Evolutionary conservation across 2,797 vertebrate species (phyloP), one percentile per base, ranked within the genome.

Genomic region (Sebastes dallii): DNA sequence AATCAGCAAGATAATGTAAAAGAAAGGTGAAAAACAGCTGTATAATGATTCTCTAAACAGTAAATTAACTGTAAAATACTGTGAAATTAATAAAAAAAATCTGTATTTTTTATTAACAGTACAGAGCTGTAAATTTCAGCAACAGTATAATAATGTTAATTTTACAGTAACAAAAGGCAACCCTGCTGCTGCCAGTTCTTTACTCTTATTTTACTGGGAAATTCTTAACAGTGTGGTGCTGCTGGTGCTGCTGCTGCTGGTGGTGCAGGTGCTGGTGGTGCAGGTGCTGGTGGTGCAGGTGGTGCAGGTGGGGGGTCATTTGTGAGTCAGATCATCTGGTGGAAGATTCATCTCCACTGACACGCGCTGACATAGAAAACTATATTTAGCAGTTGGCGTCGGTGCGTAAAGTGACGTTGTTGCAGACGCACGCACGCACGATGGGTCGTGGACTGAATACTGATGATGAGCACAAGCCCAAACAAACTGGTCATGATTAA

Each of bases 311-410:
- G 66, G 75, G 59, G 77, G 56, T 14, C 66, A 67, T 81, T 70
- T 78, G 36, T 24, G 75, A 81, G 65, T 39, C 59, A 61, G 60
- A 86, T 88, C 76, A 74, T 70, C 80, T 76, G 82, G 79, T 42
- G 2, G 83, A 76, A 75, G 84, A 90, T 82, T 85, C 85, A 87
- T 91, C 86, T 86, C 81, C 82, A 85, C 66, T 88, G 90, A 93
- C 92, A 89, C 66, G 75, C 67, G 68, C 90, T 81, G 91, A 90
- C 90, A 93, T 79, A 90, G 85, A 91, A 80, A 88, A 91, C 93
- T 95, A 96, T 94, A 93, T 95, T 95, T 95, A 95, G 94, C 89
- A 54, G 16, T 42, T 67, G 74, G 81, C 82, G 84, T 94, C 89
- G 60, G 74, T 88, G 90, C 86, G 85, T 91, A 89, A 91, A 86